Evolutionary conservation across 2,797 vertebrate genomes (phyloP).

Genomic region (Linurgus olivaceus): DNA sequence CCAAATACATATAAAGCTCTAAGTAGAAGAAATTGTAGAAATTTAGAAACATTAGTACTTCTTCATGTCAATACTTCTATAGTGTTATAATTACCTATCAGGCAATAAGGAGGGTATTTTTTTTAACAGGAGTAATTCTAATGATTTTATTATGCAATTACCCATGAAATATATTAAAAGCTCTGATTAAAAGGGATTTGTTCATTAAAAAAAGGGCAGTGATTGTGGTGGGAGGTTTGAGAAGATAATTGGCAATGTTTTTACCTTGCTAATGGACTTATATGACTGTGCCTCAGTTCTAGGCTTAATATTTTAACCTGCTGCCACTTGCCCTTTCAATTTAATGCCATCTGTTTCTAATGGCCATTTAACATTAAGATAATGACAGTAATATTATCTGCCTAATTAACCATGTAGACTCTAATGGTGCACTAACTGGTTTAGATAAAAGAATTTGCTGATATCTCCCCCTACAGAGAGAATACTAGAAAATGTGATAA

Average conservation of each 20-base stretch:
- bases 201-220: conserved; percentile 17
- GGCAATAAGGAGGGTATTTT: conserved; percentile 23
- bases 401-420: conserved; percentile 74
- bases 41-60: conserved; percentile 8
- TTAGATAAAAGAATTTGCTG: conserved; percentile 79
- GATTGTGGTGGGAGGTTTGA: not conserved
- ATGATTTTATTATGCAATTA: conserved; percentile 69
- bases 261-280: conserved; percentile 73
- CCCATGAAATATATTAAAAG: conserved; percentile 70
- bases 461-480: conserved; percentile 61
- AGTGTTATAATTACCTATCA: conserved; percentile 61
- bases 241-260: conserved; percentile 56
- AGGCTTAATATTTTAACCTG: conserved; percentile 54
- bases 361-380: conserved; percentile 75
- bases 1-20: conserved; percentile 7
- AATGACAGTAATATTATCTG: conserved; percentile 75
- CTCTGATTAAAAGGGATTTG: conserved; percentile 45
- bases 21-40: conserved; percentile 34
- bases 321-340: conserved; percentile 50
- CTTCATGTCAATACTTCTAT: conserved; percentile 65
- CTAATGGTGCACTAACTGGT: conserved; percentile 74
- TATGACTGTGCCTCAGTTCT: conserved; percentile 32
- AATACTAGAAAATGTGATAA: conserved; percentile 52
- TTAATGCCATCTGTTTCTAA: conserved; percentile 72
- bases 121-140: conserved; percentile 60